phyloP scores from a whole-genome alignment of 2,888 invertebrate species.

The Apoderus coryli region DNA sequence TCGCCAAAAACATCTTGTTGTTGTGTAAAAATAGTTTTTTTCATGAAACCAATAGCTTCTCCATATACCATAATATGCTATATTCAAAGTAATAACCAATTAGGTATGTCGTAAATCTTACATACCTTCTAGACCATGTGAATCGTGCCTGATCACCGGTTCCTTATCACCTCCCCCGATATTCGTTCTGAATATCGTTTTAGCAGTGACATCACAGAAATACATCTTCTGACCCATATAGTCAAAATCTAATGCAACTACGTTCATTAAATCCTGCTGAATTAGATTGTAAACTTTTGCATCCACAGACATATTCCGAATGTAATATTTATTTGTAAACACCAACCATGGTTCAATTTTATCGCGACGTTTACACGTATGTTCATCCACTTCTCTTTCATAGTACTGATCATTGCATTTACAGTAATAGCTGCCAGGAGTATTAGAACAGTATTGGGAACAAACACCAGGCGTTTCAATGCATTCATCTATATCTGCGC shows the following conservation, averaged over 20 bases:
- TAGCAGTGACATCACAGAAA: slow-evolving; percentile 92
- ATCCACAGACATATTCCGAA: slow-evolving; percentile 88
- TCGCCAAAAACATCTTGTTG: too few relatives aligned
- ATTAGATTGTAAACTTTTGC: slow-evolving; percentile 72
- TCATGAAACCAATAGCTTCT: too few relatives aligned
- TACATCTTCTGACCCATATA: slow-evolving; percentile 72
- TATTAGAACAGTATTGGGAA: slow-evolving; percentile 90
- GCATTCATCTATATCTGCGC: slow-evolving; percentile 86
- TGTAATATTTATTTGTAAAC: slow-evolving; percentile 95
- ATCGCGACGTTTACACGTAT: slow-evolving; percentile 82
- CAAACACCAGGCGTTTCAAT: slow-evolving; percentile 77
- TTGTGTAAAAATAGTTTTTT: too few relatives aligned
- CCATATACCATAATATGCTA: too few relatives aligned
- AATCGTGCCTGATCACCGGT: slow-evolving; percentile 81
- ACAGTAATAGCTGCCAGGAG: slow-evolving; percentile 88
- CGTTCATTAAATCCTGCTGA: slow-evolving; percentile 91
- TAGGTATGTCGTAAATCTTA: too few relatives aligned
- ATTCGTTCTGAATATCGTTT: slow-evolving; percentile 75
- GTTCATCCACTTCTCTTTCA: slow-evolving; percentile 72
- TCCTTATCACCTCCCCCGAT: slow-evolving; percentile 50
- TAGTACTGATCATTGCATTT: slow-evolving; percentile 90
- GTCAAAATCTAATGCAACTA: slow-evolving; percentile 93
- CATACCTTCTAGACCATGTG: slow-evolving; percentile 89
- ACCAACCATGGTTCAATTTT: slow-evolving; percentile 72
- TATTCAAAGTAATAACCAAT: too few relatives aligned